A percentile compares a stretch with the other conserved stretches of the same genome.
phyloP scores from a whole-genome alignment of 2,113 vertebrate species.

The Pygoscelis adeliae region DNA sequence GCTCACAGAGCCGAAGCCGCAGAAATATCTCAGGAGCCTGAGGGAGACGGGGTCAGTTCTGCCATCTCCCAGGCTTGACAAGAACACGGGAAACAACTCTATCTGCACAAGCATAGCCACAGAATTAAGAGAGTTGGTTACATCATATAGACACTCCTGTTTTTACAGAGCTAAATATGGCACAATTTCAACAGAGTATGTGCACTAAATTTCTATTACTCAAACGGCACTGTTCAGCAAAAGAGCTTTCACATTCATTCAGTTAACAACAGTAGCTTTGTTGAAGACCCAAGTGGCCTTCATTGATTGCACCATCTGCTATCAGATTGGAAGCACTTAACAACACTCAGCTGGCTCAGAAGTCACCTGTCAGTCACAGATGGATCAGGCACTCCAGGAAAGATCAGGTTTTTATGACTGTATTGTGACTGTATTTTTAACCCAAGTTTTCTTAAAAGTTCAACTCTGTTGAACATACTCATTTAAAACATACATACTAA shows the following conservation, averaged over 20 bases:
- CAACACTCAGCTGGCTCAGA: background rate
- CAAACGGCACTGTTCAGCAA: background rate
- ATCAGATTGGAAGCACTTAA: background rate
- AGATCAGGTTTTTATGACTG: background rate
- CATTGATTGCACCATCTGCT: background rate
- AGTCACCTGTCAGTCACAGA: background rate
- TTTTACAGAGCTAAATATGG: background rate
- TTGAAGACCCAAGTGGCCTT: background rate
- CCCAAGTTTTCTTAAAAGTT: background rate
- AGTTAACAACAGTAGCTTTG: background rate
- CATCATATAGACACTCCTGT: background rate
- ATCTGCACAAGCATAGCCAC: background rate
- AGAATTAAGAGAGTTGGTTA: background rate
- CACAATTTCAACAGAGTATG: background rate
- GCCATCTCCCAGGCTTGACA: background rate
- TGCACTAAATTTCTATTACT: background rate
- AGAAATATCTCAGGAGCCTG: fast-evolving
- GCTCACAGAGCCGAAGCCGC: background rate
- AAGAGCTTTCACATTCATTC: background rate
- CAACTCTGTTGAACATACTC: background rate
- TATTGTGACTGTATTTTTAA: background rate
- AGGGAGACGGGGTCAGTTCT: background rate
- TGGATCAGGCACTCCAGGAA: background rate
- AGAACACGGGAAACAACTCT: fast-evolving
- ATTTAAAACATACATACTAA: background rate